These are phyloP conservation scores for Mormyrops attenuatus DNA, from an alignment of 2,797 vertebrate genomes.

Conservation along the genomic window DNA sequence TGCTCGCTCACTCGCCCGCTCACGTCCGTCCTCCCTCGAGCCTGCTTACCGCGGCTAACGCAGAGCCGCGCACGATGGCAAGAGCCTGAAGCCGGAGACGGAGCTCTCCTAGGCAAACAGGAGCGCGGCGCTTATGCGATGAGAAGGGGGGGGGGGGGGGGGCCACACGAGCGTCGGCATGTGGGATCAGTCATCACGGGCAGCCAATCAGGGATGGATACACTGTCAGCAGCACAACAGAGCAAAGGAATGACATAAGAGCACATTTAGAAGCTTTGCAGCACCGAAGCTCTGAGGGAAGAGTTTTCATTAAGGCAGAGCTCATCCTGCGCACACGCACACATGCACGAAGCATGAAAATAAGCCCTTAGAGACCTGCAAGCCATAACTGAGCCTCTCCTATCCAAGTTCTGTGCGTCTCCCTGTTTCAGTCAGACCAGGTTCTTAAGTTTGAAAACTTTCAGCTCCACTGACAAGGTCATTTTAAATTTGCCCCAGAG, in stretches of 20 bases:
- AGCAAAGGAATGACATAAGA: conserved; percentile 35
- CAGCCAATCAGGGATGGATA: conserved; percentile 66
- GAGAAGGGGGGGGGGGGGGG: conserved; percentile 18
- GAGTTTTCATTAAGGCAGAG: neutral
- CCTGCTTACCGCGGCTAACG: neutral
- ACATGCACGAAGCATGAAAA: neutral
- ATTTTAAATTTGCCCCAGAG: neutral
- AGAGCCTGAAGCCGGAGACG: neutral
- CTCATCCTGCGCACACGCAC: neutral
- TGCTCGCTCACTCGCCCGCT: neutral
- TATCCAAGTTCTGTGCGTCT: neutral
- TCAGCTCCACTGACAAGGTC: neutral
- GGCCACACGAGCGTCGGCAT: conserved; percentile 56
- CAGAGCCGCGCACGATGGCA: neutral
- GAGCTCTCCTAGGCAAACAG: neutral
- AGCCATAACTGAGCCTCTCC: neutral
- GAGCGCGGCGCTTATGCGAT: conserved; percentile 39
- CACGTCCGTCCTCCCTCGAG: neutral
- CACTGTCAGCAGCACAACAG: conserved; percentile 56
- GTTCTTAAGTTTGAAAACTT: neutral
- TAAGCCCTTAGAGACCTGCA: neutral
- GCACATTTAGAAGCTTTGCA: neutral
- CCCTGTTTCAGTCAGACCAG: neutral
- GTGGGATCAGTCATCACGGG: conserved; percentile 54
- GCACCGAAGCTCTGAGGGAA: neutral